Evolutionary conservation across 1,140 invertebrate species (phyloP), one percentile per base, ranked within the genome.

Genomic region (Drosophila burlai): DNA sequence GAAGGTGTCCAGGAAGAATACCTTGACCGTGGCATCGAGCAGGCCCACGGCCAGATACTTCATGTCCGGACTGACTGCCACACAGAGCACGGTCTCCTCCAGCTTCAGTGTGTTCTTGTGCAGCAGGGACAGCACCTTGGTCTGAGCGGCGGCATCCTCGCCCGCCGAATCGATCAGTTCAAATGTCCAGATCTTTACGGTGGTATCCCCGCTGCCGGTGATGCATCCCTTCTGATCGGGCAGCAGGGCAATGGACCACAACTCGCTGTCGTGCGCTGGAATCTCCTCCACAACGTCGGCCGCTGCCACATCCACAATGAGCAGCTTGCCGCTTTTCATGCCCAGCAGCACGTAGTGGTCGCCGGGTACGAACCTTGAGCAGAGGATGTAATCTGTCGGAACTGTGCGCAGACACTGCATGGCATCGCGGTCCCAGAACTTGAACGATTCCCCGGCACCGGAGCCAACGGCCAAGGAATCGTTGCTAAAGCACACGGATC

Each of bases 151-250:
- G 3, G 45, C 62, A 2, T 60, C 57, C 96, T 94, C 9, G 21
- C 52, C 76, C 7, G 73, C 76, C 7, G 73, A 58, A 60, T 92
- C 91, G 31, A 97, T 95, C 1, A 99, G 93, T 93, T 99, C 97
- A 93, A 98, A 99, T 69, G 96, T 95, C 98, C 98, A 99, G 92
- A 99, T 96, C 93, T 98, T 99, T 0, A 99, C 96, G 0, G 96
- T 97, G 79, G 97, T 96, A 93, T 99, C 99, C 15, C 96, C 96
- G 52, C 98, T 96, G 13, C 98, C 98, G 55, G 97, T 96, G 8
- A 96, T 96, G 90, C 98, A 95, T 1, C 98, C 97, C 92, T 96
- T 96, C 94, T 95, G 93, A 93, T 97, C 95, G 2, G 96, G 96
- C 60, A 95, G 94, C n/a, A 98, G 92, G 76, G 94, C 95, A 16